Conservation (phyloP, 2,888 invertebrate genomes). For the Hirtodrosophila confusa region DNA sequence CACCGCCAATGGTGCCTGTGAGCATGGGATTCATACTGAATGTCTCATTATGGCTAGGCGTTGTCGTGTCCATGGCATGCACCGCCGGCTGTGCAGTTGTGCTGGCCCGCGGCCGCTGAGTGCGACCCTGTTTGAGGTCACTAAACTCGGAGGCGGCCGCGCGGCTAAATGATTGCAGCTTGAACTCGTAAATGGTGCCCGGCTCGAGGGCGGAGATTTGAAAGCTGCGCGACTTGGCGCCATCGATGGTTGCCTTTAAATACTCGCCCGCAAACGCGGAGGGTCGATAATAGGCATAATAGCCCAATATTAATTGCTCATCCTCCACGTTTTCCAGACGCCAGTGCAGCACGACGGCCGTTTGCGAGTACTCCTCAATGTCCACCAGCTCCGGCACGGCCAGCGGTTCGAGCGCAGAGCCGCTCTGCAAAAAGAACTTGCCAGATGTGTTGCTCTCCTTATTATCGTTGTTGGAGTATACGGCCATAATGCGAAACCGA, state of each 20-base stretch:
- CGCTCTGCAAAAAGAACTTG: constrained; percentile 85
- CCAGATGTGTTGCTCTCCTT: constrained; percentile 88
- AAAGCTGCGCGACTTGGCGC: constrained; percentile 88
- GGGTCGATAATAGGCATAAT: constrained; percentile 95
- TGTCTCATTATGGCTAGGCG: constrained; percentile 78
- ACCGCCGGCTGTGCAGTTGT: constrained; percentile 73
- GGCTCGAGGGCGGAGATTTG: constrained; percentile 91
- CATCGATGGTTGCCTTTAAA: constrained; percentile 91
- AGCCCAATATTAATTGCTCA: constrained; percentile 88
- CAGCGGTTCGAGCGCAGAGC: constrained; percentile 82
- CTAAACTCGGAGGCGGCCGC: constrained; percentile 95
- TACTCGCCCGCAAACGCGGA: constrained; percentile 94
- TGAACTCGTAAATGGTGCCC: constrained; percentile 94
- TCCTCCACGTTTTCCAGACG: constrained; percentile 82
- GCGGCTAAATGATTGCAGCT: constrained; percentile 94
- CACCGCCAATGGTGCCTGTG: constrained; percentile 82
- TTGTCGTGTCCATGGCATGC: constrained; percentile 75
- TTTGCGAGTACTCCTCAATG: constrained; percentile 89
- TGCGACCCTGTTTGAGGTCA: constrained; percentile 89
- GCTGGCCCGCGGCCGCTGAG: constrained; percentile 83
- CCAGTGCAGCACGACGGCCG: constrained; percentile 91
- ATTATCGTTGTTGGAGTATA: constrained; percentile 97
- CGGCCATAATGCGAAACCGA: constrained; percentile 95
- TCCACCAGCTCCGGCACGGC: constrained; percentile 88
- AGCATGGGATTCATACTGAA: constrained; percentile 81